Conservation (phyloP, 2,888 invertebrate genomes). For the Lasioglossum malachurum region DNA sequence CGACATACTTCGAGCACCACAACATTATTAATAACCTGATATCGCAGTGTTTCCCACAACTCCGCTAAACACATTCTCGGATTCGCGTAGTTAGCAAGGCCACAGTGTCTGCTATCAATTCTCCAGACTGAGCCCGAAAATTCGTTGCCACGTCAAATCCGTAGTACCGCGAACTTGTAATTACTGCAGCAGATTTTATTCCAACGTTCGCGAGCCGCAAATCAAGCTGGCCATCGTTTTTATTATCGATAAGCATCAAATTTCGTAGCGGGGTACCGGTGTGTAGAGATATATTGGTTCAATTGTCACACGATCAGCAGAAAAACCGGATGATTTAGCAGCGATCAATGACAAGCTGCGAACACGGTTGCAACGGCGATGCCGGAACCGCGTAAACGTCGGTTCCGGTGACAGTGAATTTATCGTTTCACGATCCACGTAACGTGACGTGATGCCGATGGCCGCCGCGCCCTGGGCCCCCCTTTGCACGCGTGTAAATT, state of each 20-base stretch:
- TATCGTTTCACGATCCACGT: conserved; percentile 51
- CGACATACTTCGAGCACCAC: not conserved
- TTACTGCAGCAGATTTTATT: not conserved
- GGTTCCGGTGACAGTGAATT: conserved; percentile 53
- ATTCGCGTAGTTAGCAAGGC: not conserved
- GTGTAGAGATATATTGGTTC: conserved; percentile 3
- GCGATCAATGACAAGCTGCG: conserved; percentile 21
- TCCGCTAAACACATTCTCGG: not conserved
- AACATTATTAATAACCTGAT: conserved; percentile 15
- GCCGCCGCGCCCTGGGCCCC: not conserved
- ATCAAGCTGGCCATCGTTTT: conserved; percentile 5
- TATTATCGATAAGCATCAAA: not conserved
- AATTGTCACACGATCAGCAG: conserved; percentile 10
- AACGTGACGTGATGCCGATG: conserved; percentile 44
- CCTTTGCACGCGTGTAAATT: not conserved
- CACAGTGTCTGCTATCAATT: not conserved
- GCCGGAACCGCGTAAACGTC: conserved; percentile 28
- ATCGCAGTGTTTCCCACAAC: not conserved
- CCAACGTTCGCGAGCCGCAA: not conserved
- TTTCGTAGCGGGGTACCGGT: not conserved
- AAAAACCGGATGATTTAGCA: conserved; percentile 42
- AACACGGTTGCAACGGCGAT: conserved; percentile 15
- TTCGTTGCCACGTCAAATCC: not conserved
- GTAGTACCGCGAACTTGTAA: not conserved
- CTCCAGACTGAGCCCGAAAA: not conserved